Conservation (phyloP, 1,140 invertebrate species). For the Drosophila pectinifera region DNA sequence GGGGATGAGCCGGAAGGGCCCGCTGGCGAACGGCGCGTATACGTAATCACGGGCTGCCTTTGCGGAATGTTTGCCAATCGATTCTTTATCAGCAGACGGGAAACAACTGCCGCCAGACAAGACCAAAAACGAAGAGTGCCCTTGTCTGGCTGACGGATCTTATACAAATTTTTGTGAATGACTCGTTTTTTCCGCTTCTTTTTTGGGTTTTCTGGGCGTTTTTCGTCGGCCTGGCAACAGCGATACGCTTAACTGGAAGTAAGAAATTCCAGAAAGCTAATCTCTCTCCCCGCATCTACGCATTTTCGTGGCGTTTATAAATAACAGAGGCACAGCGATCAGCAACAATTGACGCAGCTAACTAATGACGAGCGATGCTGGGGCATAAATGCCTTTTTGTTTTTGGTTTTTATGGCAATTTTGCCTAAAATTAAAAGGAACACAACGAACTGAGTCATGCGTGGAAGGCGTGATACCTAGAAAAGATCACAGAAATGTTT, state of each 20-base stretch:
- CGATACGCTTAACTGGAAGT: constrained; percentile 17
- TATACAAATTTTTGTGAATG: constrained; percentile 47
- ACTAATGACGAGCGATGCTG: constrained; percentile 50
- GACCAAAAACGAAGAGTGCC: constrained; percentile 7
- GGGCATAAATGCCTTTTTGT: constrained; percentile 15
- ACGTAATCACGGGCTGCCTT: constrained; percentile 39
- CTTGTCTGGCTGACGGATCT: constrained; percentile 23
- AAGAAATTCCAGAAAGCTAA: constrained; percentile 41
- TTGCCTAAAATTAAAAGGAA: constrained; percentile 43
- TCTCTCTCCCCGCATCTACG: constrained; percentile 30
- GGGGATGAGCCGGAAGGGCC: not conserved
- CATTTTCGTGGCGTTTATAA: constrained; percentile 47
- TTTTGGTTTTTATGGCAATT: constrained; percentile 29
- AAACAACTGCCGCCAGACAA: constrained; percentile 34
- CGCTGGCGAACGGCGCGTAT: constrained; percentile 37
- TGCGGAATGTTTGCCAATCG: constrained; percentile 43
- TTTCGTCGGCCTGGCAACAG: constrained; percentile 31
- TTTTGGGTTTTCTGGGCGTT: constrained; percentile 8
- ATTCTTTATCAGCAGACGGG: constrained; percentile 52
- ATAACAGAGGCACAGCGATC: constrained; percentile 16
- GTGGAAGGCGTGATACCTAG: constrained; percentile 66
- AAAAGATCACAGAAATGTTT: constrained; percentile 28
- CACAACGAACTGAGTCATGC: constrained; percentile 64
- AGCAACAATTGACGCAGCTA: constrained; percentile 44
- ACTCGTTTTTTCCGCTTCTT: constrained; percentile 8